Evolutionary conservation across 2,888 invertebrate species (phyloP).

Genomic region (Noctua comes): DNA sequence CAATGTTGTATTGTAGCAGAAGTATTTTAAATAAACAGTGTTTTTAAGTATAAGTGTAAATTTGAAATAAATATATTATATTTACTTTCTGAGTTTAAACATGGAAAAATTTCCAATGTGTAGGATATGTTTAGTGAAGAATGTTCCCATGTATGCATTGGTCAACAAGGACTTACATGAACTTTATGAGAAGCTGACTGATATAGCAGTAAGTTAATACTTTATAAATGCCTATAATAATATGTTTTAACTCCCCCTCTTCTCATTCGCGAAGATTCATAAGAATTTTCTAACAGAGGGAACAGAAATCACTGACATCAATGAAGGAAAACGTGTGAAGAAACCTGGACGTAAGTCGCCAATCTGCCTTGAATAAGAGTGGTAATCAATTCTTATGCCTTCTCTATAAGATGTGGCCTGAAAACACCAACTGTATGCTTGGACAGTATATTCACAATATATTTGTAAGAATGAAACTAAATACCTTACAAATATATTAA

Average conservation of each 20-base stretch:
- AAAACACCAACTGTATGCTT: neutral
- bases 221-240: neutral
- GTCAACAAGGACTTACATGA: neutral
- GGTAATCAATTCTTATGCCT: neutral
- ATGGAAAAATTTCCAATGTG: neutral
- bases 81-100: neutral
- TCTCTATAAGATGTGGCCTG: neutral
- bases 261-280: neutral
- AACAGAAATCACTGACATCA: neutral
- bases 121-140: neutral
- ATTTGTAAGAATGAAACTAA: too few species aligned
- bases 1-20: too few species aligned
- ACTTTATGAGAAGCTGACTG: neutral
- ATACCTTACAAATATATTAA: too few species aligned
- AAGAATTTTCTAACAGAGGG: neutral
- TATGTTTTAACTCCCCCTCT: neutral
- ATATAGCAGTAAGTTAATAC: neutral
- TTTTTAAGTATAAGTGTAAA: too few species aligned
- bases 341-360: neutral
- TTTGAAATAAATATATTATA: too few species aligned
- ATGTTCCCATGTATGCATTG: neutral
- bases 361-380: neutral
- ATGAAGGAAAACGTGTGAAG: neutral
- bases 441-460: too few species aligned
- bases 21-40: too few species aligned